These are phyloP conservation scores for Champsocephalus gunnari DNA, from an alignment of 2,797 vertebrate genomes.

Conservation along the genomic window DNA sequence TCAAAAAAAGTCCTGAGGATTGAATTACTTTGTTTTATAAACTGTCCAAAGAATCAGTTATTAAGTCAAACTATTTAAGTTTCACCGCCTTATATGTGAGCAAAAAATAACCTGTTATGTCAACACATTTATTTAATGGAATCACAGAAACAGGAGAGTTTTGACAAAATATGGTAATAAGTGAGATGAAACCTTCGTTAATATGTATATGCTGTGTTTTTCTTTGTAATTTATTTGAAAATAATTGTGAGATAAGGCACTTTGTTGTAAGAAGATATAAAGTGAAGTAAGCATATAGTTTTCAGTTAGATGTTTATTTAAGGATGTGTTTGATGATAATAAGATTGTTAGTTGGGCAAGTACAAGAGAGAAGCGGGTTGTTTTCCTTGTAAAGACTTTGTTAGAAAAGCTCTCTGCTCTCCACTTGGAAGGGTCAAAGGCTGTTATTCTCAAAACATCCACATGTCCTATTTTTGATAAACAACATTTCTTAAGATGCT, in stretches of 20 bases:
- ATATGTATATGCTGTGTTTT: constrained; percentile 66
- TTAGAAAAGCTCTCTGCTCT: not conserved
- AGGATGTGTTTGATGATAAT: constrained; percentile 26
- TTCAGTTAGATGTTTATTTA: constrained; percentile 32
- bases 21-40: constrained; percentile 8
- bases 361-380: not conserved
- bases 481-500: not conserved
- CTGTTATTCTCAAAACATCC: constrained; percentile 11
- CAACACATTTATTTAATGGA: constrained; percentile 32
- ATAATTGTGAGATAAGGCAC: constrained; percentile 88
- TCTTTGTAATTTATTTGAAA: constrained; percentile 94
- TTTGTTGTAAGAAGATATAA: constrained; percentile 86
- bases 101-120: constrained; percentile 14
- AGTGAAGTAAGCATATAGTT: constrained; percentile 42
- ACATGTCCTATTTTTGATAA: constrained; percentile 5
- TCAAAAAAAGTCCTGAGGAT: not conserved
- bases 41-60: not conserved
- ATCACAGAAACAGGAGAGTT: constrained; percentile 13
- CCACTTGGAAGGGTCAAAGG: not conserved
- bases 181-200: constrained; percentile 60
- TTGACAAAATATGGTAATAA: constrained; percentile 44
- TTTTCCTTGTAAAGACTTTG: constrained; percentile 13
- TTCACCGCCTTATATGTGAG: constrained; percentile 8
- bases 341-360: constrained; percentile 15
- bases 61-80: constrained; percentile 25